A percentile compares a stretch with the other conserved stretches of the same genome.
Evolutionary conservation across 35 echinoderm and acorn worm genomes (phyloP).

Genomic region (Holothuria glaberrima): DNA sequence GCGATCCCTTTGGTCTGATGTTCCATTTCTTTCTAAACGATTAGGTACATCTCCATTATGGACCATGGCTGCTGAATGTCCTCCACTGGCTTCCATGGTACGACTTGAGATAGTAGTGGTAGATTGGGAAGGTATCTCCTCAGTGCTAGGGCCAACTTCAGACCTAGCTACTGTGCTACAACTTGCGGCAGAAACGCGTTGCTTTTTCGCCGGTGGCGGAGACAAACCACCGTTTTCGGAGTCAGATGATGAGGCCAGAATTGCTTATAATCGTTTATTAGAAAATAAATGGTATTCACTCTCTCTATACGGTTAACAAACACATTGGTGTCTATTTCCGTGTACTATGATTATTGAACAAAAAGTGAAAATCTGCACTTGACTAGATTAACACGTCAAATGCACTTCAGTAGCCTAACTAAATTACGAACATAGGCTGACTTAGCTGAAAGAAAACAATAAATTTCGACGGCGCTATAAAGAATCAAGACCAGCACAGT

Average conservation of each 20-base stretch:
- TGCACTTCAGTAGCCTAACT: not conserved
- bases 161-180: conserved; percentile 63
- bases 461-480: conserved; percentile 34
- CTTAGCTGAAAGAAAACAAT: not conserved
- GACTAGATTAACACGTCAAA: conserved; percentile 15
- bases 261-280: conserved; percentile 66
- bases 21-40: conserved; percentile 78
- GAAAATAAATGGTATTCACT: conserved; percentile 31
- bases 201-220: conserved; percentile 99
- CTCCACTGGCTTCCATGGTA: conserved; percentile 66
- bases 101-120: not conserved
- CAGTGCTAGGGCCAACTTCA: conserved; percentile 52
- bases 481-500: conserved; percentile 6
- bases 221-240: conserved; percentile 99
- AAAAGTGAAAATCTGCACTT: not conserved
- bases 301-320: conserved; percentile 10
- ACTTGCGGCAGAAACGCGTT: conserved; percentile 93
- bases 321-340: conserved; percentile 4
- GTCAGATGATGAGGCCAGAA: conserved; percentile 99
- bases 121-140: conserved; percentile 57
- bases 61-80: conserved; percentile 53
- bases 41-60: conserved; percentile 91
- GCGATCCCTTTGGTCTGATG: conserved; percentile 57
- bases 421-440: not conserved
- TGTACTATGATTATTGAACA: conserved; percentile 4